A percentile compares a stretch with the other conserved stretches of the same genome.
These are phyloP conservation scores for Ennomos fuscantarius DNA, from an alignment of 2,888 invertebrate species.

Conservation along the genomic window DNA sequence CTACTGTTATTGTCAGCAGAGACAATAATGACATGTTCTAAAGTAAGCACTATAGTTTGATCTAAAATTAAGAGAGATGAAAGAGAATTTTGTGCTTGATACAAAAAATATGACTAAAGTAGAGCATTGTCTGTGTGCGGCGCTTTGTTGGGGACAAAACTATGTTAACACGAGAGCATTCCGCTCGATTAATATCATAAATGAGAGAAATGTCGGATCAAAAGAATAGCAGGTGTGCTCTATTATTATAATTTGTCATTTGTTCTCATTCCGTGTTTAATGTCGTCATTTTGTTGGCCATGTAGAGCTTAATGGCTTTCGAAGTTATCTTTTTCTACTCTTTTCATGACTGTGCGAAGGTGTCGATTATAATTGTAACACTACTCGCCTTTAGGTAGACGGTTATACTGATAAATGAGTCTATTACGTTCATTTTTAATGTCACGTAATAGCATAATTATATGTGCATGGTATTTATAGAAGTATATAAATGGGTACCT, in stretches of 20 bases:
- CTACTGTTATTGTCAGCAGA: conserved; percentile 57
- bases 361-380: conserved; percentile 47
- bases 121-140: conserved; percentile 74
- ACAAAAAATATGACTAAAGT: conserved; percentile 82
- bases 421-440: conserved; percentile 39
- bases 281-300: conserved; percentile 65
- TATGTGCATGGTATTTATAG: conserved; percentile 3
- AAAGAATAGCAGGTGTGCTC: conserved; percentile 84
- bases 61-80: conserved; percentile 84
- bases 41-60: conserved; percentile 81
- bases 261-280: conserved; percentile 67
- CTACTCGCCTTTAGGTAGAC: conserved; percentile 37
- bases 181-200: conserved; percentile 83
- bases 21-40: conserved; percentile 81
- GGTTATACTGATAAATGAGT: conserved; percentile 47
- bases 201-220: conserved; percentile 84
- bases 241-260: conserved; percentile 83
- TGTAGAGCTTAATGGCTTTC: conserved; percentile 62
- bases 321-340: conserved; percentile 49
- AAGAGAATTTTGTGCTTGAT: conserved; percentile 77
- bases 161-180: conserved; percentile 77
- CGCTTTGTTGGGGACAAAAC: conserved; percentile 77
- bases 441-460: background rate
- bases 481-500: background rate
- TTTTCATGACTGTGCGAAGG: conserved; percentile 53